Conservation (phyloP, 2,113 vertebrate genomes). For the Acanthochromis polyacanthus region DNA sequence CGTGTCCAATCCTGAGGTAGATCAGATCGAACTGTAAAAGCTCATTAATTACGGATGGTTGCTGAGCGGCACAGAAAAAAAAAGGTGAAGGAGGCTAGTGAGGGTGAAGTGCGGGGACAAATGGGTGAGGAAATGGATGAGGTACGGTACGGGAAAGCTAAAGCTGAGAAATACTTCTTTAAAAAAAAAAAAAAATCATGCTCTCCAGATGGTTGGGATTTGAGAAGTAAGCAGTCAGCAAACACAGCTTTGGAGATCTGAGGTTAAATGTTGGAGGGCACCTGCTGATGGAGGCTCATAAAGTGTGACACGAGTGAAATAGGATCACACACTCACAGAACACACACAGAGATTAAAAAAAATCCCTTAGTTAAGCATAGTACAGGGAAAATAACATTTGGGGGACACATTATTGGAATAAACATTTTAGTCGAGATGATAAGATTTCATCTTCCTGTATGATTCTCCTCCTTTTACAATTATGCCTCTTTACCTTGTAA, state of each 20-base stretch:
- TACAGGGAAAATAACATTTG: not conserved
- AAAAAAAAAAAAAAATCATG: not conserved
- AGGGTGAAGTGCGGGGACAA: slow-evolving; percentile 44
- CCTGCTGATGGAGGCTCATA: slow-evolving; percentile 52
- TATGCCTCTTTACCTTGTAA: not conserved
- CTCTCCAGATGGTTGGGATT: slow-evolving; percentile 30
- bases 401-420: not conserved
- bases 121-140: slow-evolving; percentile 43
- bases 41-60: slow-evolving; percentile 83
- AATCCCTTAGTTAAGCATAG: not conserved
- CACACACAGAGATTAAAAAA: slow-evolving; percentile 18
- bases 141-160: slow-evolving; percentile 24
- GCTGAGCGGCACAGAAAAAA: slow-evolving; percentile 67
- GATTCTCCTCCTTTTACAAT: not conserved
- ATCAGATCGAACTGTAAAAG: slow-evolving; percentile 83
- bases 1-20: slow-evolving; percentile 78
- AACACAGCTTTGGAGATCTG: slow-evolving; percentile 47
- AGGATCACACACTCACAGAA: slow-evolving; percentile 18
- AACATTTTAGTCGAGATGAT: not conserved
- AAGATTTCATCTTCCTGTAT: not conserved
- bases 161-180: slow-evolving; percentile 34
- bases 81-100: slow-evolving; percentile 4
- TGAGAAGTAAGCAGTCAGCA: slow-evolving; percentile 55
- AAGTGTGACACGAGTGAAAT: slow-evolving; percentile 11
- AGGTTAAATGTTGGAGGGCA: slow-evolving; percentile 59